These are phyloP conservation scores for Disparrhopalites patrizii DNA, from an alignment of 2,888 invertebrate species.

Conservation along the genomic window DNA sequence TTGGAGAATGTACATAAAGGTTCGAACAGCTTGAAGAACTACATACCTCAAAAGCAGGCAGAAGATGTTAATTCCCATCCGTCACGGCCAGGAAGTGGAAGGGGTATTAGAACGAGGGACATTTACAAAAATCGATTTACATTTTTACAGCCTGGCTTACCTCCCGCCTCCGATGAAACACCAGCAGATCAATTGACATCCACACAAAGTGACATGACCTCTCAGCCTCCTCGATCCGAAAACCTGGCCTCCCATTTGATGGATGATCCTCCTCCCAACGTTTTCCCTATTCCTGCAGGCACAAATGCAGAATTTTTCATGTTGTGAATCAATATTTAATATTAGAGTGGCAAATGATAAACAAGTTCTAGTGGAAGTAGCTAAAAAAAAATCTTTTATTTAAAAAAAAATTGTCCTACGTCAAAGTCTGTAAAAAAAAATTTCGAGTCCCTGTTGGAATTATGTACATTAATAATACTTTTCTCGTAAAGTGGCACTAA, in stretches of 20 bases:
- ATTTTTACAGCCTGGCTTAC: background rate
- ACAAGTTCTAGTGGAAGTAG: too few relatives aligned
- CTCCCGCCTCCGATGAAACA: conserved; percentile 15
- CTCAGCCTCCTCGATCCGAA: too few relatives aligned
- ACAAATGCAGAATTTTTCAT: conserved; percentile 10
- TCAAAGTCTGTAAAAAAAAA: too few relatives aligned
- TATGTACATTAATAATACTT: too few relatives aligned
- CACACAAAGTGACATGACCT: too few relatives aligned
- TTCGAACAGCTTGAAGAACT: background rate
- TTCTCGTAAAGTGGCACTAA: too few relatives aligned
- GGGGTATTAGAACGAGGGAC: conserved; percentile 10
- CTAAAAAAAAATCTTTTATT: too few relatives aligned
- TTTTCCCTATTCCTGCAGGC: conserved; percentile 11
- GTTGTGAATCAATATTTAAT: background rate
- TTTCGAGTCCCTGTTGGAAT: too few relatives aligned
- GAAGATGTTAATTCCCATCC: background rate
- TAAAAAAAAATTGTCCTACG: too few relatives aligned
- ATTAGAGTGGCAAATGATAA: too few relatives aligned
- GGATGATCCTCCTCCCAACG: background rate
- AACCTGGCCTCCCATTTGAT: conserved; percentile 4
- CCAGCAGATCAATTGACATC: background rate
- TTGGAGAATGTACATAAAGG: conserved; percentile 4
- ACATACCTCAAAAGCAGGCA: background rate
- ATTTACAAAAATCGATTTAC: conserved; percentile 9
- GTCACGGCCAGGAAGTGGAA: background rate